A percentile compares a stretch with the other conserved stretches of the same genome.
Conservation (phyloP, 2,113 vertebrate species). For the Saimiri boliviensis region DNA sequence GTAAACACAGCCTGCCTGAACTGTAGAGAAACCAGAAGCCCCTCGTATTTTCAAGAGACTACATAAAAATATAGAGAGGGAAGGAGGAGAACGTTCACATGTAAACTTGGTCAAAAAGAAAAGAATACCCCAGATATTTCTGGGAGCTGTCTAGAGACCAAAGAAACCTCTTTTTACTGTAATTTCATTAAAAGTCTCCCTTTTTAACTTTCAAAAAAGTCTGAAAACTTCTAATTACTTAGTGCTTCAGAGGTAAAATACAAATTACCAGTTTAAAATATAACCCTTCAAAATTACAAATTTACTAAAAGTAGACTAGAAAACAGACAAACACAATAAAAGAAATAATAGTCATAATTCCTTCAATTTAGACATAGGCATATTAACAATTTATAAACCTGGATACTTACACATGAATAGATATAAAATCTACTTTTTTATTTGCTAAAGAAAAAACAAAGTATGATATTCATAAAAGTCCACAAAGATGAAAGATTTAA, state of each 20-base stretch:
- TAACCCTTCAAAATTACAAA: background rate
- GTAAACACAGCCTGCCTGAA: background rate
- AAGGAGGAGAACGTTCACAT: background rate
- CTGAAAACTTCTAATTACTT: background rate
- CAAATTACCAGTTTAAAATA: slow-evolving; percentile 33
- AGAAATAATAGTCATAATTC: background rate
- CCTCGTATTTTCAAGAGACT: background rate
- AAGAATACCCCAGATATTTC: background rate
- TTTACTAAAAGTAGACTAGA: background rate
- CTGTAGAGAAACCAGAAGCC: background rate
- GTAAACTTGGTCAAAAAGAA: background rate
- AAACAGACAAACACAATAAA: background rate
- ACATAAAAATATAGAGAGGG: background rate
- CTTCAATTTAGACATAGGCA: background rate
- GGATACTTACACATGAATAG: background rate
- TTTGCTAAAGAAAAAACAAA: slow-evolving; percentile 5
- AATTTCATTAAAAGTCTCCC: background rate
- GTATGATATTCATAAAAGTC: background rate
- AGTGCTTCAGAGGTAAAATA: background rate
- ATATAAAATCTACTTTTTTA: background rate
- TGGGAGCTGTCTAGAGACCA: background rate
- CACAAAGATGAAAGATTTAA: background rate
- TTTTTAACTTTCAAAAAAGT: slow-evolving; percentile 1
- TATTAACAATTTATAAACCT: background rate
- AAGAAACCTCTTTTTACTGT: background rate